Percentiles rank a stretch among this genome's conserved stretches.
These are phyloP conservation scores for Parnassius glacialis DNA, from an alignment of 2,888 invertebrate species.

Conservation along the genomic window DNA sequence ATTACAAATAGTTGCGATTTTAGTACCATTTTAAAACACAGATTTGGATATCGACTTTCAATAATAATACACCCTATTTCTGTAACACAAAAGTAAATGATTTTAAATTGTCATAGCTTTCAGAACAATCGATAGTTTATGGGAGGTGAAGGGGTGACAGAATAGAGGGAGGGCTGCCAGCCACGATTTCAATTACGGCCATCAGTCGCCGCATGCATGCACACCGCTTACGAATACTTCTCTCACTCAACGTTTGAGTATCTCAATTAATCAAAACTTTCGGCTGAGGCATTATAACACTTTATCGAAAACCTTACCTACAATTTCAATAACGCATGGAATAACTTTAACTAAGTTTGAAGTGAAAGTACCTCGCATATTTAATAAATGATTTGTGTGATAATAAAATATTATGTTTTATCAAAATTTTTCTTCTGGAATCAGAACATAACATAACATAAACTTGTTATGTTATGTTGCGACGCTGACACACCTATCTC, in stretches of 20 bases:
- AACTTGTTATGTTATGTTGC: no score
- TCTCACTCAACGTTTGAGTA: slow-evolving; percentile 26
- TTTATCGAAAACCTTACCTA: neutral
- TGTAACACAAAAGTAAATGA: neutral
- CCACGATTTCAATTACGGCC: slow-evolving; percentile 17
- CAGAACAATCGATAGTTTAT: slow-evolving; percentile 3
- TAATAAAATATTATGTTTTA: no score
- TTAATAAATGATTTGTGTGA: no score
- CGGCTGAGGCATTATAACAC: neutral
- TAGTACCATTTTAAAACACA: no score
- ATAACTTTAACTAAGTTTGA: neutral
- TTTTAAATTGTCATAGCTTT: slow-evolving; percentile 6
- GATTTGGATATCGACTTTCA: neutral
- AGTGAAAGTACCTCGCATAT: no score
- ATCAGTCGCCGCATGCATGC: slow-evolving; percentile 30
- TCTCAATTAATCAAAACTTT: slow-evolving; percentile 28
- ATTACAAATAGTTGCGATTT: no score
- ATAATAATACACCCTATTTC: neutral
- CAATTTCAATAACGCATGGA: slow-evolving; percentile 1
- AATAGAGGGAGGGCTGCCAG: neutral
- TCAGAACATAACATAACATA: no score
- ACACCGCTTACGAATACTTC: slow-evolving; percentile 24
- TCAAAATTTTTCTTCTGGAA: no score
- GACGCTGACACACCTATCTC: no score
- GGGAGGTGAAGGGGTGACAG: neutral